Conservation (phyloP, 1,140 invertebrate species). For the Dreissena polymorpha region DNA sequence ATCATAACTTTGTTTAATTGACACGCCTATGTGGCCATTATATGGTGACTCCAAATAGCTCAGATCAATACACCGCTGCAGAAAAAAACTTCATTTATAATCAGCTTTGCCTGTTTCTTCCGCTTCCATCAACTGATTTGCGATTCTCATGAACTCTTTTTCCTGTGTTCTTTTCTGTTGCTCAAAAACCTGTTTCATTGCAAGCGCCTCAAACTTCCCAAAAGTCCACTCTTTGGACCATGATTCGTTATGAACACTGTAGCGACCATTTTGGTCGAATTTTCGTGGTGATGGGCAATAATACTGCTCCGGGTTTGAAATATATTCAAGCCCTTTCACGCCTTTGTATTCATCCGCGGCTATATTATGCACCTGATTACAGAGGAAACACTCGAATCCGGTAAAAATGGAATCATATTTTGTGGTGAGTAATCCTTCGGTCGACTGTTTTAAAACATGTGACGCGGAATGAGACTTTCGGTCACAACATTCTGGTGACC, state of each 20-base stretch:
- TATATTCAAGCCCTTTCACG: constrained; percentile 31
- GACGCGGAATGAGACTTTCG: neutral
- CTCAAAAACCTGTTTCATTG: constrained; percentile 6
- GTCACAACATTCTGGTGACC: constrained; percentile 57
- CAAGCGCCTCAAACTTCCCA: constrained; percentile 32
- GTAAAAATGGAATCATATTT: constrained; percentile 79
- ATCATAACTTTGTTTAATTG: too few relatives aligned
- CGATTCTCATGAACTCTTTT: constrained; percentile 43
- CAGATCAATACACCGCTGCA: too few relatives aligned
- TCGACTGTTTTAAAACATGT: constrained; percentile 62
- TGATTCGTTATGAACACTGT: constrained; percentile 24
- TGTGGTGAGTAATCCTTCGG: constrained; percentile 62
- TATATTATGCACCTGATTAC: constrained; percentile 77
- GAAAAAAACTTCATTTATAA: too few relatives aligned
- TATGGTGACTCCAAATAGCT: too few relatives aligned
- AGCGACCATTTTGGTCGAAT: constrained; percentile 63
- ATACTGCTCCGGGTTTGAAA: constrained; percentile 81
- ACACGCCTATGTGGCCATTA: too few relatives aligned
- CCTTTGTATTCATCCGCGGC: constrained; percentile 43
- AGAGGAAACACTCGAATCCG: constrained; percentile 86
- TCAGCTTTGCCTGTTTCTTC: too few relatives aligned
- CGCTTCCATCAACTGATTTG: too few relatives aligned
- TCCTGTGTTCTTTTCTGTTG: neutral
- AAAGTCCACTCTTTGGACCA: constrained; percentile 42
- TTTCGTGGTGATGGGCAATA: constrained; percentile 83